phyloP scores from a whole-genome alignment of 1,140 invertebrate genomes.

The Drosophila busckii region DNA sequence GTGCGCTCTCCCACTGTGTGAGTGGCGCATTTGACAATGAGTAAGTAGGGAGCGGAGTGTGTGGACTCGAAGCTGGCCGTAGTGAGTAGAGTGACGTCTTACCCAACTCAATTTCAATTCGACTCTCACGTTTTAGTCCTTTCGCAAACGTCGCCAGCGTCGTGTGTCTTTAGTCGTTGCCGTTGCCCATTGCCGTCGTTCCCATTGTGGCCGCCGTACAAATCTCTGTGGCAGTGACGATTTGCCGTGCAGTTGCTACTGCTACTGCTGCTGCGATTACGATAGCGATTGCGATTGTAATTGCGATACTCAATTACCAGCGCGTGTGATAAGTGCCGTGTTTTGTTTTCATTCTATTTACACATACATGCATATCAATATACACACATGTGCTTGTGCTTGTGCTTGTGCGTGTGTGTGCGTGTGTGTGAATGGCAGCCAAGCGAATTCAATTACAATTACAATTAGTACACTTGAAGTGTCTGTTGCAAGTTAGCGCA shows the following conservation, averaged over 20 bases:
- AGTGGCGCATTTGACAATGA: conserved; percentile 14
- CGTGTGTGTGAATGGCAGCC: conserved; percentile 26
- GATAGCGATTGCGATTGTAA: conserved; percentile 21
- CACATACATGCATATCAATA: conserved; percentile 28
- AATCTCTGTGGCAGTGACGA: conserved; percentile 30
- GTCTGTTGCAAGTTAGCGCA: conserved; percentile 53
- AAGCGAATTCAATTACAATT: conserved; percentile 72
- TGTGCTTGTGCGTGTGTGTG: conserved; percentile 4
- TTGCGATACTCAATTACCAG: conserved; percentile 38
- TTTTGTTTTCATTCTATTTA: conserved; percentile 27
- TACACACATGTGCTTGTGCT: conserved; percentile 11
- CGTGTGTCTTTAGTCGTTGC: conserved; percentile 53
- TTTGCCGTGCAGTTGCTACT: no score
- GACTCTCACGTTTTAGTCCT: conserved; percentile 63
- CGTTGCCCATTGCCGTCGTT: conserved; percentile 34
- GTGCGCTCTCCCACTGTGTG: conserved; percentile 23
- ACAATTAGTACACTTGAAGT: conserved; percentile 61
- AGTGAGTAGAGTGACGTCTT: conserved; percentile 56
- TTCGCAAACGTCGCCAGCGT: conserved; percentile 70
- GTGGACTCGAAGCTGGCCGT: conserved; percentile 25
- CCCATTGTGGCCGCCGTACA: conserved; percentile 9
- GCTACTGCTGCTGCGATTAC: no score
- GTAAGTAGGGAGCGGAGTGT: neutral
- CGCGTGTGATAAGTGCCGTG: conserved; percentile 39
- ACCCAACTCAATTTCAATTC: conserved; percentile 34